phyloP scores from a whole-genome alignment of 2,888 invertebrate genomes.

The Eurois occulta region DNA sequence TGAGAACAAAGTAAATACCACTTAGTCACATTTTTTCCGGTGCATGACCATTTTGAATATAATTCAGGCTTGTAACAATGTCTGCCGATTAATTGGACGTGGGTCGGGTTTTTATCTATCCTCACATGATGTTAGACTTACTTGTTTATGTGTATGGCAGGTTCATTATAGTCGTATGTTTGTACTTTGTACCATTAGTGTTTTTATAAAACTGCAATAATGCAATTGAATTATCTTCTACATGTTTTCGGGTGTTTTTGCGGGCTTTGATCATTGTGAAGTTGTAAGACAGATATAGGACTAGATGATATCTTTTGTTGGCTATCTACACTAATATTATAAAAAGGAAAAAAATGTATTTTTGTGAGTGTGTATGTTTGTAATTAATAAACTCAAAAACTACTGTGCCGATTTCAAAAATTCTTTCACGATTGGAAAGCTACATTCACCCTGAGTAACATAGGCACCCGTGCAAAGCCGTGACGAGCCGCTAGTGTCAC shows the following conservation, averaged over 20 bases:
- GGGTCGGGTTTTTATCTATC: slow-evolving; percentile 65
- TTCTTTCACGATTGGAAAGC: too few relatives aligned
- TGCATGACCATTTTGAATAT: slow-evolving; percentile 64
- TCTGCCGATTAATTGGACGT: slow-evolving; percentile 71
- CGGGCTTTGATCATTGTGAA: neutral
- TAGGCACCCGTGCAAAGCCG: too few relatives aligned
- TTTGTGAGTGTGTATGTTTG: too few relatives aligned
- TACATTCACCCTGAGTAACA: too few relatives aligned
- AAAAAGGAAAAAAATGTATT: too few relatives aligned
- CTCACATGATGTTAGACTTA: slow-evolving; percentile 30
- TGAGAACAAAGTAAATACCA: slow-evolving; percentile 17
- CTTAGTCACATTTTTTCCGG: slow-evolving; percentile 55
- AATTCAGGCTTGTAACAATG: slow-evolving; percentile 66
- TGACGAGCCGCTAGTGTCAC: too few relatives aligned
- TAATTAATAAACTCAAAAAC: too few relatives aligned
- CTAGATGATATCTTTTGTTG: neutral
- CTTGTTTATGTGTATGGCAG: neutral
- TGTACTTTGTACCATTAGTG: neutral
- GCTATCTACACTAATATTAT: too few relatives aligned
- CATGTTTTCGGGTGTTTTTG: neutral
- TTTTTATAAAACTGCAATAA: slow-evolving; percentile 12
- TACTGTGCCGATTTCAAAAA: too few relatives aligned
- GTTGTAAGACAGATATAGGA: neutral
- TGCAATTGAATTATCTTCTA: neutral
- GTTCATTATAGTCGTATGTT: slow-evolving; percentile 3